Conservation (phyloP, 2,113 vertebrate species). For the Ariopsis seemanni region DNA sequence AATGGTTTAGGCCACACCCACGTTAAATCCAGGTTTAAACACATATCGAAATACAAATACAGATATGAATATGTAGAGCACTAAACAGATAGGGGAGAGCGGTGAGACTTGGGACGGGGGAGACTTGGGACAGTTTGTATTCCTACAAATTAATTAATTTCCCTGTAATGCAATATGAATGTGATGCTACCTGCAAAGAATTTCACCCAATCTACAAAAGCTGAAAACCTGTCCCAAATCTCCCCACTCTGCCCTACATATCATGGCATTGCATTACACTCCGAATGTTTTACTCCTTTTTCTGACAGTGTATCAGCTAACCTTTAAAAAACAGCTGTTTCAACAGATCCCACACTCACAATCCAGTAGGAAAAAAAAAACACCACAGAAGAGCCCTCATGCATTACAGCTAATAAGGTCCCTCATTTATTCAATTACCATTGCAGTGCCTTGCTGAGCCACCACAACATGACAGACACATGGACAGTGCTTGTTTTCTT, state of each 20-base stretch:
- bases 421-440: slow-evolving; percentile 52
- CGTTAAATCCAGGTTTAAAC: background rate
- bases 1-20: background rate
- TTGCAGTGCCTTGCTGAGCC: slow-evolving; percentile 44
- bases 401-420: slow-evolving; percentile 53
- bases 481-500: slow-evolving; percentile 24
- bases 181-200: too few species aligned
- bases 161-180: too few species aligned
- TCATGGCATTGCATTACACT: background rate
- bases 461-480: slow-evolving; percentile 43
- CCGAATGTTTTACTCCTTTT: background rate
- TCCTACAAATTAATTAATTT: too few species aligned
- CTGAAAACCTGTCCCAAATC: too few species aligned
- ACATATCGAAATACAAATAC: background rate
- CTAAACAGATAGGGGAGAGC: background rate
- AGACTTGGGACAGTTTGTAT: too few species aligned
- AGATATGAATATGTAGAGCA: background rate
- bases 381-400: slow-evolving; percentile 33
- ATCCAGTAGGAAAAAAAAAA: slow-evolving; percentile 10
- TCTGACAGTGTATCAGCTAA: background rate
- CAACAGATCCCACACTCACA: background rate
- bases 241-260: background rate
- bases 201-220: too few species aligned
- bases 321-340: background rate
- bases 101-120: too few species aligned